Conservation (phyloP, 2,888 invertebrate species). For the Nomada fabriciana region DNA sequence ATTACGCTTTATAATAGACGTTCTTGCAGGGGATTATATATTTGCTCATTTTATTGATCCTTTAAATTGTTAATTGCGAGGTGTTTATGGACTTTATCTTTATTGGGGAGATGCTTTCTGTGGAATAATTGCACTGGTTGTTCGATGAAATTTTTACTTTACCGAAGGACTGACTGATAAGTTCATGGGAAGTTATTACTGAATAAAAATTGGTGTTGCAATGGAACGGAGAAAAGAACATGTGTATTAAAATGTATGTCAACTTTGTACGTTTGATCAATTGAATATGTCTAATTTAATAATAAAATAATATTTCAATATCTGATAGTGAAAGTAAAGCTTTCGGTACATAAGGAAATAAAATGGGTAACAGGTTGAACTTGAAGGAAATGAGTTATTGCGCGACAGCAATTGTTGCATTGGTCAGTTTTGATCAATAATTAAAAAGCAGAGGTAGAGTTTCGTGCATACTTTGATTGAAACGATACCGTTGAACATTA, state of each 20-base stretch:
- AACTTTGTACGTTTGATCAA: neutral
- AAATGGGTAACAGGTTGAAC: neutral
- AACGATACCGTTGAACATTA: neutral
- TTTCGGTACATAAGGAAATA: neutral
- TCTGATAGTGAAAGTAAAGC: neutral
- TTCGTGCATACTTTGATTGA: neutral
- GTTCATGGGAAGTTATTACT: neutral
- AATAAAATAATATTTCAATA: neutral
- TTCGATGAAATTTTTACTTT: constrained; percentile 3
- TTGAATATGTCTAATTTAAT: neutral
- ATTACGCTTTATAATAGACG: too few species aligned
- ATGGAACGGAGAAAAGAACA: neutral
- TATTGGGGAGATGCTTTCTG: neutral
- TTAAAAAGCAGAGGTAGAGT: neutral
- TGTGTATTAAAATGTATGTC: too few species aligned
- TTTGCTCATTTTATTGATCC: neutral
- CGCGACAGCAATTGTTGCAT: neutral
- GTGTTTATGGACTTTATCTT: constrained; percentile 9
- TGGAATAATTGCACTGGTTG: constrained; percentile 2
- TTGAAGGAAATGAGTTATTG: too few species aligned
- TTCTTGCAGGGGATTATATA: too few species aligned
- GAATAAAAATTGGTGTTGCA: neutral
- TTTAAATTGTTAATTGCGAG: neutral
- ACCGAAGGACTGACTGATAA: neutral
- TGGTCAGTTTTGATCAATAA: neutral